Conservation (phyloP, 2,113 vertebrate species). For the Lamprotornis superbus region DNA sequence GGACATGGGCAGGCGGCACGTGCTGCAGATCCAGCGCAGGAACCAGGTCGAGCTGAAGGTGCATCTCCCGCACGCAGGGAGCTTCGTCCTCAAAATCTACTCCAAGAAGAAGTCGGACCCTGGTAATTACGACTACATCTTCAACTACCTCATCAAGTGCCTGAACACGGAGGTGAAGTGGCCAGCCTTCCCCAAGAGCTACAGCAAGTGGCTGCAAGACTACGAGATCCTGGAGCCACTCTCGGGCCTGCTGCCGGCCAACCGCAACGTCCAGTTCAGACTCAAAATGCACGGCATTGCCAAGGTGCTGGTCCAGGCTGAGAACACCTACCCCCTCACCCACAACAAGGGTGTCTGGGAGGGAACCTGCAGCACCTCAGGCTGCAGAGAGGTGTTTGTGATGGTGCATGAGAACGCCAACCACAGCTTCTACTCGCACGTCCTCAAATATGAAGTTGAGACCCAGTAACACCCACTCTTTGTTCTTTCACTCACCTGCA, state of each 20-base stretch:
- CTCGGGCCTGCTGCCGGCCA: conserved; percentile 73
- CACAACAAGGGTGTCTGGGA: conserved; percentile 75
- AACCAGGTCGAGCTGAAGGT: conserved; percentile 73
- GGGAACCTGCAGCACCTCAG: conserved; percentile 76
- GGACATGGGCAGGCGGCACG: conserved; percentile 61
- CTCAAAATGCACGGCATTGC: conserved; percentile 74
- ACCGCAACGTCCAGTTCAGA: conserved; percentile 73
- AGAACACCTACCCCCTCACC: conserved; percentile 63
- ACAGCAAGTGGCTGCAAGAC: conserved; percentile 72
- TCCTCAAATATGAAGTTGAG: conserved; percentile 79
- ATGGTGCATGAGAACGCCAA: conserved; percentile 80
- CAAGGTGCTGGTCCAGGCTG: conserved; percentile 74
- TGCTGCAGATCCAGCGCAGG: conserved; percentile 69
- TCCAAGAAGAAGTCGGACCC: conserved; percentile 75
- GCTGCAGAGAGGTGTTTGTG: conserved; percentile 75
- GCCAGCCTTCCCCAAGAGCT: conserved; percentile 77
- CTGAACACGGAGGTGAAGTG: conserved; percentile 74
- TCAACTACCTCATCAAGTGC: conserved; percentile 82
- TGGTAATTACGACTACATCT: conserved; percentile 73
- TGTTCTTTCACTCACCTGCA: not conserved
- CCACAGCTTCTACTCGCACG: conserved; percentile 75
- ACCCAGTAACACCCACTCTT: conserved; percentile 38
- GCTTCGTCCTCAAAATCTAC: conserved; percentile 77
- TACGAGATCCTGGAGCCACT: conserved; percentile 81
- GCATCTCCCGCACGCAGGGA: conserved; percentile 76